A percentile compares a stretch with the other conserved stretches of the same genome.
Evolutionary conservation across 92 coral and sea anemone species (phyloP).

Genomic region (Zoanthus solanderi): DNA sequence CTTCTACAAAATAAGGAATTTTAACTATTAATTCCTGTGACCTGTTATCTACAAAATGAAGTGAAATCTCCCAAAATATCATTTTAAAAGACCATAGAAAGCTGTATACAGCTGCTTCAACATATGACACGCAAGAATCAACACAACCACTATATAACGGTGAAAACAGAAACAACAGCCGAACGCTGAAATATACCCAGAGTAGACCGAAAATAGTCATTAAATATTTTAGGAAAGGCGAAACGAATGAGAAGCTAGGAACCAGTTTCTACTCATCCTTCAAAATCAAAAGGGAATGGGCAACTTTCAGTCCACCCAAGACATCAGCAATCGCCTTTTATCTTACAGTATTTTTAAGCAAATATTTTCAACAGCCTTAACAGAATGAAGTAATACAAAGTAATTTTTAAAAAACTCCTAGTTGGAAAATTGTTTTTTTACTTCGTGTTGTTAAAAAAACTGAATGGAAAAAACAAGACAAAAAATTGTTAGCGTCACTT

Average conservation of each 20-base stretch:
- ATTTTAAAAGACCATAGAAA: neutral
- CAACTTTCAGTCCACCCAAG: neutral
- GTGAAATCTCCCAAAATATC: neutral
- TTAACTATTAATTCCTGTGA: neutral
- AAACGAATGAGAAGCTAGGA: neutral
- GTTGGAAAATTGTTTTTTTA: too few relatives aligned
- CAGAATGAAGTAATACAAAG: too few relatives aligned
- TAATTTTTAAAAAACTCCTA: too few relatives aligned
- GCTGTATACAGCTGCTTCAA: neutral
- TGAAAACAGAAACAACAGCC: neutral
- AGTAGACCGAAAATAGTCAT: neutral
- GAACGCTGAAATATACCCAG: neutral
- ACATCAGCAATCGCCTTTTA: too few relatives aligned
- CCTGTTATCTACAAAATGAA: neutral
- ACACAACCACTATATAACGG: too few relatives aligned
- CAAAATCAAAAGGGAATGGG: neutral
- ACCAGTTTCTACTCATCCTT: neutral
- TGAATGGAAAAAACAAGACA: neutral
- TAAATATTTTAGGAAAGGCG: neutral
- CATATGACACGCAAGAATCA: too few relatives aligned
- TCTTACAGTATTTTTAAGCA: too few relatives aligned
- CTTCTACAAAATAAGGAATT: neutral
- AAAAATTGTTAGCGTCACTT: neutral
- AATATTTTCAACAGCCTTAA: too few relatives aligned
- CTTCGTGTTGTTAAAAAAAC: too few relatives aligned